These are phyloP conservation scores for Mustela nigripes DNA, from an alignment of 2,113 vertebrate genomes.

Conservation along the genomic window DNA sequence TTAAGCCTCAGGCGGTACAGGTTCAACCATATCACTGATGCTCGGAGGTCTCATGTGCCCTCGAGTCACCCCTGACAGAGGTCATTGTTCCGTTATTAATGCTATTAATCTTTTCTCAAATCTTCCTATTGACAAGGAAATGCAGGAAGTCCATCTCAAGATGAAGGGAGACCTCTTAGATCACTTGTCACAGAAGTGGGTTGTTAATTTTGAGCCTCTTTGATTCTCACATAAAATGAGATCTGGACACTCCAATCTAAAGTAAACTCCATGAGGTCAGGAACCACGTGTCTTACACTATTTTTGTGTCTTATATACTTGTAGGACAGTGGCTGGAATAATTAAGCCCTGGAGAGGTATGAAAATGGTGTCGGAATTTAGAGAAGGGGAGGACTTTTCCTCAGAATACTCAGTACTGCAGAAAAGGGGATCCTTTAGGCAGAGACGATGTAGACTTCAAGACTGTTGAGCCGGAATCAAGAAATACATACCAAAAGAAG, in stretches of 20 bases:
- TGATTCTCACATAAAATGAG: background rate
- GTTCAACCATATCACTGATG: background rate
- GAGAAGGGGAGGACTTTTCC: background rate
- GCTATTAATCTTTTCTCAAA: background rate
- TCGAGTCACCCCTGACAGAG: background rate
- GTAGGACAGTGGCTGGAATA: background rate
- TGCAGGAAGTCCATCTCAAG: background rate
- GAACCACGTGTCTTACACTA: background rate
- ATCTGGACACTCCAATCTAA: background rate
- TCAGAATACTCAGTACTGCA: background rate
- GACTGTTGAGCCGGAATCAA: background rate
- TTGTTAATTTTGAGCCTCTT: background rate
- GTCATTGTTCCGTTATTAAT: background rate
- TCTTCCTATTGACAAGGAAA: slow-evolving; percentile 11
- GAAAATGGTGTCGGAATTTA: background rate
- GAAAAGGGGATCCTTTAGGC: background rate
- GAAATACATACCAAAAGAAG: background rate
- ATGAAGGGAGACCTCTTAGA: slow-evolving; percentile 8
- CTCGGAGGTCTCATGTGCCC: background rate
- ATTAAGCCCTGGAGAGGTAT: background rate
- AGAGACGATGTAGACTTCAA: background rate
- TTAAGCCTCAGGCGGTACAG: background rate
- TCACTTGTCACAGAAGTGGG: background rate
- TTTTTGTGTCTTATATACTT: background rate
- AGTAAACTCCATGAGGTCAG: background rate